These are phyloP conservation scores for Abscondita cerata DNA, from an alignment of 2,888 invertebrate genomes.

Conservation along the genomic window DNA sequence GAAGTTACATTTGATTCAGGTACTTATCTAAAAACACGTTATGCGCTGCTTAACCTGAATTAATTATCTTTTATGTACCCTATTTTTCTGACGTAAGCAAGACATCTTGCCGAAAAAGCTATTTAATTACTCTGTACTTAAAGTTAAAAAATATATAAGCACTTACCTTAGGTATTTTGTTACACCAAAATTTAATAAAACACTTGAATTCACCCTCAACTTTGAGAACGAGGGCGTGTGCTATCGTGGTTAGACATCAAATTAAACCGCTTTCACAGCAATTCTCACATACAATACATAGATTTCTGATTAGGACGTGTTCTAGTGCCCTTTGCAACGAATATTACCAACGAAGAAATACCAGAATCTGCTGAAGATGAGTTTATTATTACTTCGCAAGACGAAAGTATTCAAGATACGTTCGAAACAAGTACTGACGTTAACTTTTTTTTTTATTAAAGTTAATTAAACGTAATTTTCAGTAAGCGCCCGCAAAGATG, in stretches of 20 bases:
- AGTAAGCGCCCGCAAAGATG: slow-evolving; percentile 66
- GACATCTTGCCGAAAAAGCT: slow-evolving; percentile 32
- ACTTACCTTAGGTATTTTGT: slow-evolving; percentile 13
- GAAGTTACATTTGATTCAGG: slow-evolving; percentile 70
- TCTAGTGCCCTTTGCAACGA: slow-evolving; percentile 57
- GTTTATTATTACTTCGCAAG: slow-evolving; percentile 62
- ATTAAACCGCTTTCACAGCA: slow-evolving; percentile 38
- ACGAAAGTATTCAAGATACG: slow-evolving; percentile 61
- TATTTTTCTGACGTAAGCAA: slow-evolving; percentile 24
- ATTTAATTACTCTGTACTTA: slow-evolving; percentile 37
- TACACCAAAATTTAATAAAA: slow-evolving; percentile 35
- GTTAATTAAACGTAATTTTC: slow-evolving; percentile 11
- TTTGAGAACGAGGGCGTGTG: slow-evolving; percentile 40
- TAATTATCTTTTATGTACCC: slow-evolving; percentile 20
- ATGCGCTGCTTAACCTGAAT: slow-evolving; percentile 21
- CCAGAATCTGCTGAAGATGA: slow-evolving; percentile 61
- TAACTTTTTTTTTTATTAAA: neutral
- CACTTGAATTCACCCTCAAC: slow-evolving; percentile 11
- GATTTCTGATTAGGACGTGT: slow-evolving; percentile 42
- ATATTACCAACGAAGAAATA: slow-evolving; percentile 62
- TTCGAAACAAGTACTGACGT: slow-evolving; percentile 65
- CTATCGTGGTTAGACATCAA: slow-evolving; percentile 45
- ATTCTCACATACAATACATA: slow-evolving; percentile 33
- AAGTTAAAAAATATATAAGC: slow-evolving; percentile 28
- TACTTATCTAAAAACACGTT: slow-evolving; percentile 51